These are phyloP conservation scores for Stichodactyla helianthus DNA, from an alignment of 64 coral and sea anemone genomes.

Conservation along the genomic window DNA sequence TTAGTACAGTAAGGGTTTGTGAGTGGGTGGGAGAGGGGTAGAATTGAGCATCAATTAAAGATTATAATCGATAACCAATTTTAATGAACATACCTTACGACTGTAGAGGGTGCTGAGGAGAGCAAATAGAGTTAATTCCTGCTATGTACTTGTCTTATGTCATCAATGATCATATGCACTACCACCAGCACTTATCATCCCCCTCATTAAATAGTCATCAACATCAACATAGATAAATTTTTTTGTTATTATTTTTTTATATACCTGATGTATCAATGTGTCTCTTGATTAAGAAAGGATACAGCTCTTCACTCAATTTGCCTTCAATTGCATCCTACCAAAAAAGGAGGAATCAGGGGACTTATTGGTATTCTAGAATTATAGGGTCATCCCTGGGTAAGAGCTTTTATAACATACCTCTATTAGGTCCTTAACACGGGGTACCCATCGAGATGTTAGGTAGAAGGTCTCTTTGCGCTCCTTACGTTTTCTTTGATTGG, in stretches of 20 bases:
- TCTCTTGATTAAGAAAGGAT: conserved; percentile 32
- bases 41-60: no score
- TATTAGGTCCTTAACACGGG: conserved; percentile 86
- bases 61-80: neutral
- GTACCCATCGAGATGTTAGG: conserved; percentile 83
- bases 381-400: neutral
- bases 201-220: no score
- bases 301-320: conserved; percentile 68
- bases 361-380: neutral
- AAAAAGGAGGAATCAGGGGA: neutral
- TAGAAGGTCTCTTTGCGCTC: conserved; percentile 62
- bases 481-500: conserved; percentile 15
- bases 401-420: conserved; percentile 45
- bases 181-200: no score
- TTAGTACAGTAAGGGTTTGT: no score
- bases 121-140: neutral
- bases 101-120: neutral
- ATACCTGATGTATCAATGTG: neutral
- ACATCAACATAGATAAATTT: no score
- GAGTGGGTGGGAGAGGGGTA: no score
- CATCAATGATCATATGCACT: no score
- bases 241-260: neutral
- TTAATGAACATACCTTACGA: neutral
- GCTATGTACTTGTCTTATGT: no score
- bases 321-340: conserved; percentile 75